These are phyloP conservation scores for Dolomedes plantarius DNA, from an alignment of 2,888 invertebrate species.

Conservation along the genomic window DNA sequence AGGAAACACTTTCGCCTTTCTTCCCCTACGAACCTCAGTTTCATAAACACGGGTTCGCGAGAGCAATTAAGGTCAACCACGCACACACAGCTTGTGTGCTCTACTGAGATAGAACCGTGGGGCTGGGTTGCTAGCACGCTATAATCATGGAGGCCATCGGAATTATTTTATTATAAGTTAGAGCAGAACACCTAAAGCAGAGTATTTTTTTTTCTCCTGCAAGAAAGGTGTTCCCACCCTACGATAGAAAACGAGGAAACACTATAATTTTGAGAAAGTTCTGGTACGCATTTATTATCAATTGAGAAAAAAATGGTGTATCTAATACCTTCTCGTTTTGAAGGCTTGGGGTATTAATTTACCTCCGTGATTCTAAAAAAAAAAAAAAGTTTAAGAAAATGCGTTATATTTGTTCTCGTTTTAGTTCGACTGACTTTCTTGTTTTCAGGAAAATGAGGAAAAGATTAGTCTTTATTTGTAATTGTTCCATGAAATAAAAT, in stretches of 20 bases:
- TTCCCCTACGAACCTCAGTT: not conserved
- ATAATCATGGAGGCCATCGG: not conserved
- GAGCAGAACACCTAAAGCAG: not conserved
- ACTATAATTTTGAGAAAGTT: not conserved
- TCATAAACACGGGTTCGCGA: not conserved
- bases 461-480: no score
- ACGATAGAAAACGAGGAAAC: not conserved
- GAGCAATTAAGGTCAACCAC: not conserved
- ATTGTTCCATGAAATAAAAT: no score
- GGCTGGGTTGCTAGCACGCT: not conserved
- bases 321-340: no score
- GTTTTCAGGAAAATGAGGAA: no score
- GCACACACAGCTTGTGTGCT: not conserved
- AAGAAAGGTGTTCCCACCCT: not conserved
- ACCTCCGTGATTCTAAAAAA: no score
- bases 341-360: no score
- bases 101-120: not conserved
- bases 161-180: not conserved
- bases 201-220: not conserved
- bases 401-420: no score
- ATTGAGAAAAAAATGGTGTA: no score
- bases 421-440: no score
- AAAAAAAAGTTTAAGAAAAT: no score
- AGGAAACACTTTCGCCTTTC: not conserved
- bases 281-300: no score